Evolutionary conservation across 1,140 invertebrate species (phyloP), one percentile per base, ranked within the genome.

Genomic region (Charaxes varanes): DNA sequence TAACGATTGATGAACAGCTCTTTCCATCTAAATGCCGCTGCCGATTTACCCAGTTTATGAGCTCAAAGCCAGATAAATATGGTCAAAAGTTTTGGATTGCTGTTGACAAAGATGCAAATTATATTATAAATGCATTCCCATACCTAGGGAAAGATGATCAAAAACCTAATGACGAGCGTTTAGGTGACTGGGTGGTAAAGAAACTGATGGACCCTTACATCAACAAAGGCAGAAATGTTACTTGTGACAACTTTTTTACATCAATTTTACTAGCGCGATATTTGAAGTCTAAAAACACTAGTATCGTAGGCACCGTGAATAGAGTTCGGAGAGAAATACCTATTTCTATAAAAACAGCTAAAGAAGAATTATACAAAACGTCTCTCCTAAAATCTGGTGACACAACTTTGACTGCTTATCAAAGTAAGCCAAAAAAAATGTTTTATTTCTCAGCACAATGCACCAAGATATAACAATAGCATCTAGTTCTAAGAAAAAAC

Each of bases 1-100:
- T 74, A 21, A 64, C 62, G 37, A 35, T 77, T 21, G 67, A 74
- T 63, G 67, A 81, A 52, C 71, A 78, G 28, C 45, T 78, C 15
- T 79, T 72, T 57, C 61, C 64, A 26, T 59, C 65, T 3, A 70
- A 77, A 60, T 43, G 57, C 2, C 53, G 60, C 35, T 79, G 62
- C 48, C 41, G 22, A 27, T 80, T 72, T 56, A 67, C 14, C 4
- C 69, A 80, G 51, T 77, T 63, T 41, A 77, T 76, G 52, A 44
- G 46, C 23, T 60, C 63, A 19, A 81, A 79, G 51, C 64, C 67
- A 4, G 43, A 80, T 50, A 74, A 80, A 51, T 79, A 71, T 55
- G 64, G 61, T 6, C 62, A 67, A 41, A 69, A 73, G 47, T 76
- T 74, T 58, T 79, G 71, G 64, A 37, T 81, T 18, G 62, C 64